Evolutionary conservation across 2,797 vertebrate species (phyloP).

Genomic region (Chromis chromis): DNA sequence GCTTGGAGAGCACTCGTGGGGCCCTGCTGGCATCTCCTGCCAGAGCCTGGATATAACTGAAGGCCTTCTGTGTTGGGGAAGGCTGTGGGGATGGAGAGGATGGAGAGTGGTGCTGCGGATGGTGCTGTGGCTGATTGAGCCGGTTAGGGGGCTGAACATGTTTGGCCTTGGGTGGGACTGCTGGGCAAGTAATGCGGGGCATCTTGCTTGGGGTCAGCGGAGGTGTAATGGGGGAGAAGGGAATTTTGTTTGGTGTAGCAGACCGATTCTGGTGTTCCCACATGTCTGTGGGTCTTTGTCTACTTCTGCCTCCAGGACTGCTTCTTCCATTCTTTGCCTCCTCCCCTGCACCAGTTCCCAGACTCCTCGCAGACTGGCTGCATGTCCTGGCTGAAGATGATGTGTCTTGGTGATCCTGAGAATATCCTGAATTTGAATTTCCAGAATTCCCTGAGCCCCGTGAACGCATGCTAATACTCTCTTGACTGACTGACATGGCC

Average conservation of each 20-base stretch:
- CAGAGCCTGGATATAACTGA: conserved; percentile 83
- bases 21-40: conserved; percentile 15
- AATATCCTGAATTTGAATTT: conserved; percentile 56
- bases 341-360: conserved; percentile 80
- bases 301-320: conserved; percentile 73
- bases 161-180: conserved; percentile 80
- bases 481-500: conserved; percentile 85
- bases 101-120: conserved; percentile 44
- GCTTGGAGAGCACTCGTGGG: conserved; percentile 34
- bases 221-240: conserved; percentile 72
- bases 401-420: conserved; percentile 82
- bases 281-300: conserved; percentile 54
- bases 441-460: conserved; percentile 89
- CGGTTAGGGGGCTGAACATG: conserved; percentile 48
- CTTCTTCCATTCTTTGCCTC: conserved; percentile 57
- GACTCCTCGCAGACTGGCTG: conserved; percentile 83
- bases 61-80: conserved; percentile 78
- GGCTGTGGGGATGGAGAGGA: conserved; percentile 61
- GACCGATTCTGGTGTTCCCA: conserved; percentile 78
- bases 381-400: conserved; percentile 67
- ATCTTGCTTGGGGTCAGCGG: conserved; percentile 86
- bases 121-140: conserved; percentile 49
- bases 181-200: conserved; percentile 86
- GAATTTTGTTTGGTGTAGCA: conserved; percentile 48
- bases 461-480: conserved; percentile 91